Conservation (phyloP, 2,113 vertebrate species). For the Lepisosteus osseus region DNA sequence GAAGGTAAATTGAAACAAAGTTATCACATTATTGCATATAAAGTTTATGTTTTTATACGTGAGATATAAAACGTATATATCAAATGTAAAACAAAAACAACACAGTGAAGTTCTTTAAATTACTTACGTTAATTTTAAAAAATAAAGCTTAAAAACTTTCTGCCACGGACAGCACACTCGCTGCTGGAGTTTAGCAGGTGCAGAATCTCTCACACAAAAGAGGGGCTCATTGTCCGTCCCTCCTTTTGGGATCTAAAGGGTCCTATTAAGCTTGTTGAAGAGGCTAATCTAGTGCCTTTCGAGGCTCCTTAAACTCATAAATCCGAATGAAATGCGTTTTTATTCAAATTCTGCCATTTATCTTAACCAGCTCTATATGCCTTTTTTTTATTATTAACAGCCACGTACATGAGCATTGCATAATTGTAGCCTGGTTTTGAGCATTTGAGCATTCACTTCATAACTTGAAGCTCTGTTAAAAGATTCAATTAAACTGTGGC, state of each 20-base stretch:
- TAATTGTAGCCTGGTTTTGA: too few relatives aligned
- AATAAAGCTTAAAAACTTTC: constrained; percentile 18
- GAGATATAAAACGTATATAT: too few relatives aligned
- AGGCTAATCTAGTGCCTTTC: constrained; percentile 34
- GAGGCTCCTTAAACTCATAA: constrained; percentile 37
- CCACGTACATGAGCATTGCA: too few relatives aligned
- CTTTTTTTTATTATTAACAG: constrained; percentile 4
- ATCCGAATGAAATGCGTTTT: constrained; percentile 36
- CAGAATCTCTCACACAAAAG: constrained; percentile 42
- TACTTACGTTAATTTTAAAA: too few relatives aligned
- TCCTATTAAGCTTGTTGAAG: constrained; percentile 49
- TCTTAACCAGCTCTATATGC: constrained; percentile 32
- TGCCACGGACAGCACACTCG: constrained; percentile 30
- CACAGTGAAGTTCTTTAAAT: not conserved
- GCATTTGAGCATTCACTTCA: too few relatives aligned
- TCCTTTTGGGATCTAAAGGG: constrained; percentile 46
- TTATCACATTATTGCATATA: too few relatives aligned
- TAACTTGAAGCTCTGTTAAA: too few relatives aligned
- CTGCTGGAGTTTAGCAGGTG: constrained; percentile 54
- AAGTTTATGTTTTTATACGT: too few relatives aligned
- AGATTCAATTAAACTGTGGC: too few relatives aligned
- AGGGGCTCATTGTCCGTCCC: constrained; percentile 39
- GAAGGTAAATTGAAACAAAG: too few relatives aligned
- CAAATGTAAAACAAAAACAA: not conserved
- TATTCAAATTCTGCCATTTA: constrained; percentile 43